Evolutionary conservation across 1,140 invertebrate genomes (phyloP).

Genomic region (Procambarus virginalis): DNA sequence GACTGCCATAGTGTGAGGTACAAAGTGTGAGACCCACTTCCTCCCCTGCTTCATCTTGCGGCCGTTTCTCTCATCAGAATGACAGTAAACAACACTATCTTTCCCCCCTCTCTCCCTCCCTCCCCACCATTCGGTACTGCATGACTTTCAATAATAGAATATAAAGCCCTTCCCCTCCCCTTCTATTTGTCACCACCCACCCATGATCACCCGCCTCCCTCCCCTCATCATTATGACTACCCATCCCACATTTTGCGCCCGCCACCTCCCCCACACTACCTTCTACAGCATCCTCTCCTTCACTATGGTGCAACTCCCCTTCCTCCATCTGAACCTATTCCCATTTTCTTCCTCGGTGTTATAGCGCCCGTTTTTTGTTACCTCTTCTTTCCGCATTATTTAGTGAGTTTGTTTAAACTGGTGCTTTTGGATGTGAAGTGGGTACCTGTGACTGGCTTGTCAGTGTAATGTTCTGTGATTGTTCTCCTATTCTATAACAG

Average conservation of each 20-base stretch:
- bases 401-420: no score
- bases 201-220: not conserved
- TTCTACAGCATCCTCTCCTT: not conserved
- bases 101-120: not conserved
- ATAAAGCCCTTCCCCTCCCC: not conserved
- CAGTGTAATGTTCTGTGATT: no score
- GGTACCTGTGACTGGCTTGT: no score
- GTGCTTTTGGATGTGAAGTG: no score
- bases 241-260: not conserved
- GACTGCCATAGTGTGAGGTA: not conserved
- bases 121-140: not conserved
- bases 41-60: constrained; percentile 29
- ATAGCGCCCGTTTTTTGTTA: no score
- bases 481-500: no score
- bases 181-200: not conserved
- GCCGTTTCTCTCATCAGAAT: constrained; percentile 12
- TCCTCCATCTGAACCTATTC: not conserved
- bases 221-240: not conserved
- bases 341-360: no score
- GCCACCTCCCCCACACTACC: not conserved
- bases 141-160: not conserved
- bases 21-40: not conserved
- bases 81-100: not conserved
- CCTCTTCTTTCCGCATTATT: no score
- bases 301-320: not conserved